Evolutionary conservation across 2,797 vertebrate species (phyloP).

Genomic region (Sebastolobus altivelis): DNA sequence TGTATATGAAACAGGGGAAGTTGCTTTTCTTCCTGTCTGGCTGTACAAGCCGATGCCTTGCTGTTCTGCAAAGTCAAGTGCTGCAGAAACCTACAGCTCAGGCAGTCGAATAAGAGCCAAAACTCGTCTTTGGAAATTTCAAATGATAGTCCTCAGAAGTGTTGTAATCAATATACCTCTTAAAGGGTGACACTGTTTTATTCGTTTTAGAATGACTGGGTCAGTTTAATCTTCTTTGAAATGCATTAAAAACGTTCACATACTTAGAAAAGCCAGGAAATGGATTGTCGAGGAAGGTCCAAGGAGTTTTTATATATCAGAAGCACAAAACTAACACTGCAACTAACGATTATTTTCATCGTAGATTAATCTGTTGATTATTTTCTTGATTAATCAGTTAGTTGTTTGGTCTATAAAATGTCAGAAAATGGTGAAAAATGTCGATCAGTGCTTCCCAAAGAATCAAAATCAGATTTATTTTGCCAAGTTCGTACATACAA

Average conservation of each 20-base stretch:
- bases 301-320: neutral
- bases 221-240: conserved; percentile 11
- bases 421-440: too few relatives aligned
- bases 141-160: neutral
- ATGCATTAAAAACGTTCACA: neutral
- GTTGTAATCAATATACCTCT: neutral
- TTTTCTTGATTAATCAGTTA: too few relatives aligned
- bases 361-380: too few relatives aligned
- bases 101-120: neutral
- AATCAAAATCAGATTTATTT: too few relatives aligned
- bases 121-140: neutral
- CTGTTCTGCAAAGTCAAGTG: conserved; percentile 11
- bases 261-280: neutral
- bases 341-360: neutral
- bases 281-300: neutral
- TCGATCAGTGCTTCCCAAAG: too few relatives aligned
- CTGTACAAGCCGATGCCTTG: neutral
- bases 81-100: conserved; percentile 24
- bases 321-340: neutral
- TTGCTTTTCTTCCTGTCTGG: conserved; percentile 73
- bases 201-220: neutral
- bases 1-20: conserved; percentile 70
- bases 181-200: neutral
- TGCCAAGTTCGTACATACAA: too few relatives aligned
- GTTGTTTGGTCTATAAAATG: too few relatives aligned